Percentiles rank a stretch among this genome's conserved stretches.
Evolutionary conservation across 1,140 invertebrate genomes (phyloP).

Genomic region (Cotesia chilonis): DNA sequence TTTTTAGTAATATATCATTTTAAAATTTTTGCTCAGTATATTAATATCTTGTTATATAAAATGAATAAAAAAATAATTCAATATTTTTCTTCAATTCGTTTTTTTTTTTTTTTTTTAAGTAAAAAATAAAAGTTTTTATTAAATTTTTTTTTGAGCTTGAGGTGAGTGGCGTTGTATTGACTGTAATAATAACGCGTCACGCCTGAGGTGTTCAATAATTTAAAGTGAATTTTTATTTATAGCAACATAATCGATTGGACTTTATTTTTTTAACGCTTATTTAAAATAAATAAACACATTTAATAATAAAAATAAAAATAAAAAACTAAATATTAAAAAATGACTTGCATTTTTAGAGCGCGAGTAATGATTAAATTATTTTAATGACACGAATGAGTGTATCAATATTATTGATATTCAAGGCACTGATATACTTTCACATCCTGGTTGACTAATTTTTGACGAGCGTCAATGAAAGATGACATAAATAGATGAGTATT

Average conservation of each 20-base stretch:
- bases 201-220: not conserved
- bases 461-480: not conserved
- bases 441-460: constrained; percentile 34
- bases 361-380: constrained; percentile 1
- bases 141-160: no score
- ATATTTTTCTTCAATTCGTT: no score
- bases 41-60: no score
- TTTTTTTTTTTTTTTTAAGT: no score
- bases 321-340: not conserved
- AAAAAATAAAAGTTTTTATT: no score
- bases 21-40: no score
- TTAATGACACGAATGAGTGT: constrained; percentile 10
- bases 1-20: no score
- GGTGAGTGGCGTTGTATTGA: no score
- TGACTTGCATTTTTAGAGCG: constrained; percentile 1
- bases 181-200: no score
- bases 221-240: no score
- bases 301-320: constrained; percentile 21
- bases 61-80: no score
- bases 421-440: constrained; percentile 40
- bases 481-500: not conserved
- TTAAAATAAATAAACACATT: constrained; percentile 52
- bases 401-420: constrained; percentile 39
- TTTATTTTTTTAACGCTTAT: not conserved
- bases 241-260: no score